These are phyloP conservation scores for Pilophorus perplexus DNA, from an alignment of 2,888 invertebrate species.

Conservation along the genomic window DNA sequence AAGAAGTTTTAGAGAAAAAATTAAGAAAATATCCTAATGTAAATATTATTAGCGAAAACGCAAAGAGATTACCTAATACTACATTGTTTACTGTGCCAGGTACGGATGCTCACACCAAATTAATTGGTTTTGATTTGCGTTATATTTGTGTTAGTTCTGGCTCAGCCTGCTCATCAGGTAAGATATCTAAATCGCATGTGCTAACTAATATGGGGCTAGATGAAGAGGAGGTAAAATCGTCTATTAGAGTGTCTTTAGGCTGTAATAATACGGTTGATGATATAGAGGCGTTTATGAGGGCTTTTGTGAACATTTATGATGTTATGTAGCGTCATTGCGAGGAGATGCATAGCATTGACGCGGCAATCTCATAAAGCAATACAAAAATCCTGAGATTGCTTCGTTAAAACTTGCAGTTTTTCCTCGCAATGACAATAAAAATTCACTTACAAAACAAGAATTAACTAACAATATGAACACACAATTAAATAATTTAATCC, in stretches of 20 bases:
- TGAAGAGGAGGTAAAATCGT: not conserved
- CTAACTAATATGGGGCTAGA: not conserved
- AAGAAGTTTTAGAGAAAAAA: not conserved
- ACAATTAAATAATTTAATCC: not conserved
- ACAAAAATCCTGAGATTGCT: no score
- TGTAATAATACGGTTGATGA: not conserved
- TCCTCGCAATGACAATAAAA: not conserved
- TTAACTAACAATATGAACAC: not conserved
- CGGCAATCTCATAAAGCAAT: no score
- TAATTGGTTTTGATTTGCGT: not conserved
- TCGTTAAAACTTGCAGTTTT: no score
- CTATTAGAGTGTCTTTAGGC: not conserved
- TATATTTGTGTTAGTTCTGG: not conserved
- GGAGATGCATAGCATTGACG: no score
- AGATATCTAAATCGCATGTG: not conserved
- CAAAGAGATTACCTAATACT: not conserved
- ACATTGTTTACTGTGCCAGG: not conserved
- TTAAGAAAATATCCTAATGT: not conserved
- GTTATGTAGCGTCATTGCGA: no score
- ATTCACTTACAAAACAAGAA: conserved; percentile 1
- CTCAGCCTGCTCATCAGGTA: not conserved
- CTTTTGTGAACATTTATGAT: no score
- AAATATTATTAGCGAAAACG: not conserved
- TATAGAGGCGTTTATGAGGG: not conserved
- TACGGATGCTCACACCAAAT: not conserved